Evolutionary conservation across 2,113 vertebrate genomes (phyloP).

Genomic region (Triplophysa tibetana): DNA sequence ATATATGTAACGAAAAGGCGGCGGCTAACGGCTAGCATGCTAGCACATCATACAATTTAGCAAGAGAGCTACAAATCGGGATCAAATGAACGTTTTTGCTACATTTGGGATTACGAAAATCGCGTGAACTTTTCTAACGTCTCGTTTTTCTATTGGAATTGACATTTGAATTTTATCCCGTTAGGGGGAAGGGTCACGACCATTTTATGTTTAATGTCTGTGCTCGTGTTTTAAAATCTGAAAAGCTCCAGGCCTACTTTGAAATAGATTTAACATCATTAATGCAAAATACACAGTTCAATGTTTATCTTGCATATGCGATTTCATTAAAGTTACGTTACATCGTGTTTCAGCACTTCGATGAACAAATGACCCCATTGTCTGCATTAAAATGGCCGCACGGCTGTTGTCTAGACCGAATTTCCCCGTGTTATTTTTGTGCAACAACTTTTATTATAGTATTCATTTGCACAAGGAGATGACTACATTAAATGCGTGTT

Average conservation of each 20-base stretch:
- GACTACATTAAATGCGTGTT: not conserved
- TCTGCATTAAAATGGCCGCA: slow-evolving; percentile 32
- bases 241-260: not conserved
- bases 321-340: not conserved
- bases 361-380: not conserved
- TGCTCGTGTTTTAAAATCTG: not conserved
- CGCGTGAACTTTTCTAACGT: not conserved
- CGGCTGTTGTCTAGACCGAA: not conserved
- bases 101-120: not conserved
- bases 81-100: not conserved
- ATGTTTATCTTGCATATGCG: too few species aligned
- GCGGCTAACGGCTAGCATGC: slow-evolving; percentile 7
- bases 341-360: not conserved
- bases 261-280: not conserved
- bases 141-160: not conserved
- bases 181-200: slow-evolving; percentile 26
- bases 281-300: too few species aligned
- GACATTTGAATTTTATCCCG: not conserved
- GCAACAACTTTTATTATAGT: too few species aligned
- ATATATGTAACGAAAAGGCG: not conserved
- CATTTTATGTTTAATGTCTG: not conserved
- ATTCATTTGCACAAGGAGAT: not conserved
- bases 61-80: not conserved
- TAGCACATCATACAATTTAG: not conserved
- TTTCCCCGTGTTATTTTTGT: not conserved